These are phyloP conservation scores for Acridotheres tristis DNA, from an alignment of 2,797 vertebrate species.

Conservation along the genomic window DNA sequence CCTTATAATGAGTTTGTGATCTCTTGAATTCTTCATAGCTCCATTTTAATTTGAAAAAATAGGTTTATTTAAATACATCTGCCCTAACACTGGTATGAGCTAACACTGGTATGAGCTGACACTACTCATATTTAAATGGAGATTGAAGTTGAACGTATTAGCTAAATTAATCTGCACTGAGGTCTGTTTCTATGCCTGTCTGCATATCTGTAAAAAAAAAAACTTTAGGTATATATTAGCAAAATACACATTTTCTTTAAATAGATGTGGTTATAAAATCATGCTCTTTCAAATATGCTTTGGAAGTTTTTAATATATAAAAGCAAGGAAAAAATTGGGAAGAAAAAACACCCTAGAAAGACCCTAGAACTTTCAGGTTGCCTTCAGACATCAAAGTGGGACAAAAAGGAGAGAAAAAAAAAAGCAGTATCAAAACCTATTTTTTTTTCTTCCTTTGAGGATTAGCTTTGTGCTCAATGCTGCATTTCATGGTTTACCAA, in stretches of 20 bases:
- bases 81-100: not conserved
- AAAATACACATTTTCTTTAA: not conserved
- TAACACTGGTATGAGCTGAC: not conserved
- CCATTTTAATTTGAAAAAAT: not conserved
- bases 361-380: not conserved
- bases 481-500: conserved; percentile 24
- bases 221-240: not conserved
- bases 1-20: not conserved
- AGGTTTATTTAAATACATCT: not conserved
- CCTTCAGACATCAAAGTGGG: not conserved
- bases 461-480: conserved; percentile 5
- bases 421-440: not conserved
- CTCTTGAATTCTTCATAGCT: not conserved
- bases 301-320: not conserved
- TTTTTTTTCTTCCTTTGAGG: conserved; percentile 29
- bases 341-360: not conserved
- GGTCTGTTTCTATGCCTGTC: not conserved
- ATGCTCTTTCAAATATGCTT: not conserved
- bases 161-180: not conserved
- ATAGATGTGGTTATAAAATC: not conserved
- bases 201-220: not conserved
- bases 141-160: not conserved
- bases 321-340: not conserved
- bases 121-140: not conserved
- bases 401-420: not conserved